These are phyloP conservation scores for Coturnix japonica DNA, from an alignment of 2,113 vertebrate species.

Conservation along the genomic window DNA sequence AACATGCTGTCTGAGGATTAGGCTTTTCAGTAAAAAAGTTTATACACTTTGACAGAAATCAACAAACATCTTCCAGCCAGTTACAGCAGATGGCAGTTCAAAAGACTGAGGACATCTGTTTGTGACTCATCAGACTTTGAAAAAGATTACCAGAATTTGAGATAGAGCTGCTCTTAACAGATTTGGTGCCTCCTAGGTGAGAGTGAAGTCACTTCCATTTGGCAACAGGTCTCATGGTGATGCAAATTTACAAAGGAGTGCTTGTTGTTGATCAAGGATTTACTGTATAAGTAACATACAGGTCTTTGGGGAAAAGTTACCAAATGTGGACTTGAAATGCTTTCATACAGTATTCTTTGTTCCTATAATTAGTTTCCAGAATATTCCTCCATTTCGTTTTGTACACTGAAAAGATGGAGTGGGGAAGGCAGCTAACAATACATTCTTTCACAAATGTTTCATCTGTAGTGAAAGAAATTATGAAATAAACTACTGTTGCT, in stretches of 20 bases:
- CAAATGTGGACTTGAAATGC: neutral
- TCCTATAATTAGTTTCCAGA: neutral
- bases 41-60: constrained; percentile 42
- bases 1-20: neutral
- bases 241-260: neutral
- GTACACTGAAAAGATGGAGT: neutral
- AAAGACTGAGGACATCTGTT: constrained; percentile 50
- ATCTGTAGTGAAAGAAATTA: constrained; percentile 8
- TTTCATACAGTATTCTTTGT: neutral
- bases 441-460: neutral
- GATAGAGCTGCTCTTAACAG: rapidly evolving
- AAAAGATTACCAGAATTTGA: constrained; percentile 15
- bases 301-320: neutral
- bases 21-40: constrained; percentile 2
- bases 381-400: neutral
- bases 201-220: neutral
- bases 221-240: neutral
- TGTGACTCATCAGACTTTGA: constrained; percentile 18
- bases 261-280: neutral
- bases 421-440: neutral
- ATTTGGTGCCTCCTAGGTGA: neutral
- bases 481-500: neutral
- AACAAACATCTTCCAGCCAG: constrained; percentile 24
- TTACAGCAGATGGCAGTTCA: constrained; percentile 57
- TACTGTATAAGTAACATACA: neutral